Base-by-base conservation (phyloP, 2,888 invertebrate genomes). In the Caenorhabditis macrosperma region DNA sequence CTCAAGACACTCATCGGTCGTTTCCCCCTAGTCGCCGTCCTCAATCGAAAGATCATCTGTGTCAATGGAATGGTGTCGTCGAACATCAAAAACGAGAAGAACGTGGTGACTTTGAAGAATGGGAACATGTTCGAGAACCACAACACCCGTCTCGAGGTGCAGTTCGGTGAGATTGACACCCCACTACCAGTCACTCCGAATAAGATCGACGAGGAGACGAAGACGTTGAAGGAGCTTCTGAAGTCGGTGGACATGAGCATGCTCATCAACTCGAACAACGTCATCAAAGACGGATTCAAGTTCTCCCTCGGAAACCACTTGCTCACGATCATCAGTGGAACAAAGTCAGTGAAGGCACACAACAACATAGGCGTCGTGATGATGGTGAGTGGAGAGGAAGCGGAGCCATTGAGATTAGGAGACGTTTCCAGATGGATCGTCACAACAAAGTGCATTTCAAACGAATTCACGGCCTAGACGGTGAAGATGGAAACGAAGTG, bases 311-410 rank as follows among this genome's bases (percentile, higher is more conserved):
- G 46, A 10, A 26, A 78, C 28, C 64, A 68, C 4, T n/a, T 72
- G 17, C 54, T 78, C n/a, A 78, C 78, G 17, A 28, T 78, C 6
- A 78, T 71, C 10, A 48, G 35, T 22, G 78, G 78, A 12, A 72
- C 78, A 1, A 72, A 66, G 41, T 46, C 72, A 20, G 17, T 28
- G 1, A 71, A 72, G 17, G 35, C 12, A n/a, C 20, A 38, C 10
- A 66, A 78, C 24, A 78, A 78, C 54, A 55, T 44, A n/a, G 78
- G 78, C 54, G 57, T 72, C 28, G 78, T 78, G 17, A 71, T 78
- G 78, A 66, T 72, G 71, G 76, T 76, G 10, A 35, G 33, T 33
- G 33, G 9, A 33, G 33, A 10, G 10, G 33, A 33, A 33, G 33
- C 10, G 5, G 10, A 5, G 10, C 6, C 33, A 10, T 33, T 33